Base-by-base conservation (phyloP, 2,113 vertebrate genomes). In the Zeus faber region DNA sequence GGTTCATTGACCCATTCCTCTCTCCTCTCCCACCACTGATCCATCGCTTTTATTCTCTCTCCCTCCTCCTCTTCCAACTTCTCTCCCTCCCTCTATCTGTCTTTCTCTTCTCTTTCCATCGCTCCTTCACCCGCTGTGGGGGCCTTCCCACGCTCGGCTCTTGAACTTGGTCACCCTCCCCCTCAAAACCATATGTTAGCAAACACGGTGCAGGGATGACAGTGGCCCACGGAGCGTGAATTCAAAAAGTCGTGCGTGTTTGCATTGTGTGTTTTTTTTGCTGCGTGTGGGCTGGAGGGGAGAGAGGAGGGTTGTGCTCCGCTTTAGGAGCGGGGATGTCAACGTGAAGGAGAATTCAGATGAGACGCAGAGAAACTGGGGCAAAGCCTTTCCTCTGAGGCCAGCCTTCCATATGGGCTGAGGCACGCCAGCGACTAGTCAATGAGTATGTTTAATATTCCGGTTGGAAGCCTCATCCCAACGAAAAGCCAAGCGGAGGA, bases 111-210 rank as follows among this genome's bases (percentile, higher is more conserved):
- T 65, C 67, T 66, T 63, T 68, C 64, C 58, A 74, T 56, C 68
- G 67, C 57, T 72, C 61, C 51, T 33, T 54, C 78, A 26, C 55
- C n/a, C 82, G 53, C 62, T 26, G 60, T 64, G 73, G 79, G 66
- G 58, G 58, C 58, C 82, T 85, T 86, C 82, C 80, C 82, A 86
- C 80, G 80, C 78, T 85, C 74, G 8, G 72, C 59, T 58, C 77
- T 70, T 81, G 75, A 84, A 84, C 82, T 72, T 58, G 51, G 57
- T 58, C 44, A 16, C 48, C 68, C 61, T 44, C 54, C 60, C 61
- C 46, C 58, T 56, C 25, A 3, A 37, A 37, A 29, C 50, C 46
- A 47, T 54, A 61, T 59, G 74, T 72, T 69, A 65, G 69, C 60
- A 54, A 59, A 53, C 68, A 63, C 11, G 46, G 56, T 27, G 17